phyloP scores from a whole-genome alignment of 2,113 vertebrate species.

The Perca schrenkii region DNA sequence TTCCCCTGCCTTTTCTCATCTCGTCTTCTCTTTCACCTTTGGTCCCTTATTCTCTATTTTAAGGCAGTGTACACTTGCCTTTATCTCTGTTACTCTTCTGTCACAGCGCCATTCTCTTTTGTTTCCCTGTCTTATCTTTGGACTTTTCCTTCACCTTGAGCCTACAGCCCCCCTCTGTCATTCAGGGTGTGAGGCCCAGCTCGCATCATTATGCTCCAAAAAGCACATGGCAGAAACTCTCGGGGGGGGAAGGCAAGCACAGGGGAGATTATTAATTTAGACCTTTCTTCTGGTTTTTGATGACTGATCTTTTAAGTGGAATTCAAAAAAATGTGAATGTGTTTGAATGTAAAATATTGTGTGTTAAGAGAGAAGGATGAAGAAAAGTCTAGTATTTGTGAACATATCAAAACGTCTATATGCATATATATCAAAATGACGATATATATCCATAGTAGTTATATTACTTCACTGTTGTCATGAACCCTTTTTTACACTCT shows the following conservation, averaged over 20 bases:
- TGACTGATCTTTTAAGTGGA: constrained; percentile 34
- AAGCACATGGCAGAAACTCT: constrained; percentile 64
- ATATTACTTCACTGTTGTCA: constrained; percentile 10
- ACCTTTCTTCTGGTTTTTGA: constrained; percentile 25
- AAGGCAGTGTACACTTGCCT: neutral
- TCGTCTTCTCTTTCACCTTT: constrained; percentile 42
- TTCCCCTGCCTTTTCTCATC: constrained; percentile 5
- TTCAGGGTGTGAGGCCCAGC: constrained; percentile 32
- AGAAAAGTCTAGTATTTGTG: neutral
- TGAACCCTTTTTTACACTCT: constrained; percentile 6
- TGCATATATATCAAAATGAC: too few species aligned
- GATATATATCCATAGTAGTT: constrained; percentile 1
- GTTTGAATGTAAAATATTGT: constrained; percentile 25
- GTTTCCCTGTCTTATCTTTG: constrained; percentile 26
- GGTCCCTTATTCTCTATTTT: constrained; percentile 10
- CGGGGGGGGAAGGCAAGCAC: constrained; percentile 34
- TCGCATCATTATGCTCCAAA: constrained; percentile 70
- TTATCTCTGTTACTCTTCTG: constrained; percentile 27
- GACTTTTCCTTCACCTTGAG: constrained; percentile 37
- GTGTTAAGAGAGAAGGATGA: neutral
- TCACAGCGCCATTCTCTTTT: constrained; percentile 6
- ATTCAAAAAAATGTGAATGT: constrained; percentile 19
- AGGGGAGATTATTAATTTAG: constrained; percentile 71
- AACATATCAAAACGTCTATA: neutral
- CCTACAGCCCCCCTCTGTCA: constrained; percentile 27